phyloP scores from a whole-genome alignment of 1,140 invertebrate genomes.

The Euglossa dilemma region DNA sequence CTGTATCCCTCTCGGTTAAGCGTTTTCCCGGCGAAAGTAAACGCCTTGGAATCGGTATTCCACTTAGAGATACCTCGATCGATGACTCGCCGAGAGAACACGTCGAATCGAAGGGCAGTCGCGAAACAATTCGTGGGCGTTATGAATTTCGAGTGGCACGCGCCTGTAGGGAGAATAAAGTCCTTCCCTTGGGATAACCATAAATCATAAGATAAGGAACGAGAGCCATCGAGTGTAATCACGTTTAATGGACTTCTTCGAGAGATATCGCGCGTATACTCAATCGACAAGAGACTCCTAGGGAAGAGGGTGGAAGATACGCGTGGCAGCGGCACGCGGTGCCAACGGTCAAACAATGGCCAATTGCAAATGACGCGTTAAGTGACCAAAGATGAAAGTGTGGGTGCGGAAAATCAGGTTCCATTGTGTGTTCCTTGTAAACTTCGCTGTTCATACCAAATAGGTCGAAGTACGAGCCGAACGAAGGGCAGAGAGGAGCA shows the following conservation, averaged over 20 bases:
- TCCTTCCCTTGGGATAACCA: neutral
- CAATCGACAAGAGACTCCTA: neutral
- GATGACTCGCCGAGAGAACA: neutral
- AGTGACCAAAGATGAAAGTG: slow-evolving; percentile 50
- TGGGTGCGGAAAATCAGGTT: slow-evolving; percentile 66
- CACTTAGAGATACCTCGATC: neutral
- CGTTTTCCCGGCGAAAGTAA: neutral
- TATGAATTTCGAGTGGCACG: neutral
- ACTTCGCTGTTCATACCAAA: slow-evolving; percentile 60
- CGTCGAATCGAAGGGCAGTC: neutral
- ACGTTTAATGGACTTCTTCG: slow-evolving; percentile 19
- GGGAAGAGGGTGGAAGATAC: neutral
- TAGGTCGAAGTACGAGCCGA: slow-evolving; percentile 57
- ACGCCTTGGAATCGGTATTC: neutral
- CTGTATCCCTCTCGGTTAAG: neutral
- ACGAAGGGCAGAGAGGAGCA: slow-evolving; percentile 38
- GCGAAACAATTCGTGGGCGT: slow-evolving; percentile 4
- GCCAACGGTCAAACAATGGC: slow-evolving; percentile 65
- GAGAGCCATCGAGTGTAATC: neutral
- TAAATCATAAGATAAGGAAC: slow-evolving; percentile 10
- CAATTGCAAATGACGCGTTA: slow-evolving; percentile 51
- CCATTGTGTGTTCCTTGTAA: slow-evolving; percentile 73
- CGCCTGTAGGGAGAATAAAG: neutral
- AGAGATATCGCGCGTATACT: neutral
- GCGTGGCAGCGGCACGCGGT: slow-evolving; percentile 33